phyloP scores from a whole-genome alignment of 2,113 vertebrate genomes.

The Gobius niger region DNA sequence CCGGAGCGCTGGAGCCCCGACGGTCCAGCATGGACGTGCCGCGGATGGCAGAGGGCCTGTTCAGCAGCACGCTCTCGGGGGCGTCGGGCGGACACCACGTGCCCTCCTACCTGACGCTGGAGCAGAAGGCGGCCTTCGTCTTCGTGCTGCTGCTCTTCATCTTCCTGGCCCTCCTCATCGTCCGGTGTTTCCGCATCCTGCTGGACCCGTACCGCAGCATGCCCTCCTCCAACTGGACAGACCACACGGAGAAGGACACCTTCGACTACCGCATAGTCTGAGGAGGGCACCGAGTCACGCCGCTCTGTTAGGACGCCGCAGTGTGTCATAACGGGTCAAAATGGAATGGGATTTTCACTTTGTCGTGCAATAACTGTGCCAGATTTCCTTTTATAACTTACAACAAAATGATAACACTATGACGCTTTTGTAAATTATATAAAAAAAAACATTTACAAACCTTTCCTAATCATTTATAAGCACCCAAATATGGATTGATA shows the following conservation, averaged over 20 bases:
- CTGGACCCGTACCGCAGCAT: constrained; percentile 85
- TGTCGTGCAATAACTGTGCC: too few relatives aligned
- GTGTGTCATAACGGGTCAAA: too few relatives aligned
- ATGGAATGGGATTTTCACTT: too few relatives aligned
- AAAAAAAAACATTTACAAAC: too few relatives aligned
- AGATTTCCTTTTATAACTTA: too few relatives aligned
- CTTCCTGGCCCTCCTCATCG: constrained; percentile 83
- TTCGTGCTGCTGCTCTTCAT: constrained; percentile 84
- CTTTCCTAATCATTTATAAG: too few relatives aligned
- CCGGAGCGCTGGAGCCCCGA: constrained; percentile 67
- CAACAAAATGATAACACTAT: too few relatives aligned
- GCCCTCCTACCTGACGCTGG: constrained; percentile 77
- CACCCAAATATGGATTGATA: too few relatives aligned
- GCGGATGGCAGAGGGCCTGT: constrained; percentile 77
- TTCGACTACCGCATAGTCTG: constrained; percentile 84
- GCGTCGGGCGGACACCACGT: constrained; percentile 77
- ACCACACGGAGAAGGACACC: constrained; percentile 85
- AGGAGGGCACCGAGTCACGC: constrained; percentile 15
- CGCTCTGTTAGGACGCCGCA: too few relatives aligned
- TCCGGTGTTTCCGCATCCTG: constrained; percentile 85
- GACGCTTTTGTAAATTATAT: too few relatives aligned
- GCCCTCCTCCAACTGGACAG: constrained; percentile 85
- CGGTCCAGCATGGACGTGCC: constrained; percentile 73
- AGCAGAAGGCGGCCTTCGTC: constrained; percentile 83
- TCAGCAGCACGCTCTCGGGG: constrained; percentile 79